Conservation (phyloP, 2,113 vertebrate genomes). For the Aviceda subcristata region DNA sequence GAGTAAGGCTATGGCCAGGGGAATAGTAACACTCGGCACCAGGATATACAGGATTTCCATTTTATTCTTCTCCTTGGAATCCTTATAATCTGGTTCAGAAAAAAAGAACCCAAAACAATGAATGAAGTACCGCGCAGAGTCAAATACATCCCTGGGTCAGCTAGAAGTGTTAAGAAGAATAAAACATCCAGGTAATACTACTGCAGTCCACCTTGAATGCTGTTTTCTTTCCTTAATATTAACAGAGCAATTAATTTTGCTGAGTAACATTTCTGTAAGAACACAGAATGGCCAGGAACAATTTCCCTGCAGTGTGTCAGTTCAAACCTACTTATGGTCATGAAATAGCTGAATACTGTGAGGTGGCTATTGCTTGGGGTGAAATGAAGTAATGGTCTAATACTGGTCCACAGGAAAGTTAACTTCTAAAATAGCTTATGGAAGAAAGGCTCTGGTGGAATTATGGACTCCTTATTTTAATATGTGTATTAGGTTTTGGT, state of each 20-base stretch:
- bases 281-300: not conserved
- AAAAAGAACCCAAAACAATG: not conserved
- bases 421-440: not conserved
- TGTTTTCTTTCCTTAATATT: not conserved
- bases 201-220: not conserved
- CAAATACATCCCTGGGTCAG: not conserved
- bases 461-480: not conserved
- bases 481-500: not conserved
- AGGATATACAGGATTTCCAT: constrained; percentile 97
- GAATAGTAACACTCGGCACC: constrained; percentile 94
- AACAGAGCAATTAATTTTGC: not conserved
- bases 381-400: not conserved
- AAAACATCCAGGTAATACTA: not conserved
- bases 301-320: not conserved
- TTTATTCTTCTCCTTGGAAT: constrained; percentile 89
- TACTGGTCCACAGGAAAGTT: not conserved
- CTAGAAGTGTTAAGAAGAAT: not conserved
- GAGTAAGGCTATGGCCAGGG: constrained; percentile 90
- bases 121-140: not conserved
- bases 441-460: not conserved
- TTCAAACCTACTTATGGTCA: not conserved
- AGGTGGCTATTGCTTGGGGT: not conserved
- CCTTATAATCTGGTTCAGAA: constrained; percentile 81
- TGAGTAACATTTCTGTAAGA: not conserved
- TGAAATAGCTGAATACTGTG: not conserved